Evolutionary conservation across 2,888 invertebrate genomes (phyloP).

Genomic region (Litoditis marina): DNA sequence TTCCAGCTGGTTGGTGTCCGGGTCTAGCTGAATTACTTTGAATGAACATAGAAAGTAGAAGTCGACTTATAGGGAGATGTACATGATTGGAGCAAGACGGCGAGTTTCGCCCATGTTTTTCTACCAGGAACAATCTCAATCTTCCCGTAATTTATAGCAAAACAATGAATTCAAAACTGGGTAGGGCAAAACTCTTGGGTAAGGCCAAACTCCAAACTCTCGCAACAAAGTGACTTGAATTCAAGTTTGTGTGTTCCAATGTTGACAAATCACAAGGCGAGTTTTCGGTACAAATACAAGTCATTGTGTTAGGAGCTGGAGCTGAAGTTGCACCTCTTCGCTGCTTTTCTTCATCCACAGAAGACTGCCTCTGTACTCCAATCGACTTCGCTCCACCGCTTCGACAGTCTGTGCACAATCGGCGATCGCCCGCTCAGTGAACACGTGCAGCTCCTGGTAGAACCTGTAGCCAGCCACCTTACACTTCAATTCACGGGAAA

Average conservation of each 20-base stretch:
- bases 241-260: too few species aligned
- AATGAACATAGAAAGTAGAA: not conserved
- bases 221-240: too few species aligned
- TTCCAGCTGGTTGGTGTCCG: slow-evolving; percentile 91
- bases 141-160: not conserved
- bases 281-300: not conserved
- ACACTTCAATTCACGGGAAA: too few species aligned
- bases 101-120: not conserved
- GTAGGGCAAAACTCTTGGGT: too few species aligned
- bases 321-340: slow-evolving; percentile 63
- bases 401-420: slow-evolving; percentile 87
- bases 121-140: not conserved
- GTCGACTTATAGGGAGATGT: not conserved
- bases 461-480: slow-evolving; percentile 65
- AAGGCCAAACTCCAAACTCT: too few species aligned
- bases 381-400: slow-evolving; percentile 82
- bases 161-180: not conserved
- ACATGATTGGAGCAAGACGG: not conserved
- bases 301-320: not conserved
- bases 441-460: slow-evolving; percentile 87
- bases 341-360: slow-evolving; percentile 88
- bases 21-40: slow-evolving; percentile 75
- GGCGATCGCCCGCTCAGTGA: slow-evolving; percentile 85
- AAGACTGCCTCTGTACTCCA: slow-evolving; percentile 81
- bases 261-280: too few species aligned